Evolutionary conservation across 2,888 invertebrate species (phyloP), one percentile per base, ranked within the genome.

Genomic region (Acanthosoma haemorrhoidale): DNA sequence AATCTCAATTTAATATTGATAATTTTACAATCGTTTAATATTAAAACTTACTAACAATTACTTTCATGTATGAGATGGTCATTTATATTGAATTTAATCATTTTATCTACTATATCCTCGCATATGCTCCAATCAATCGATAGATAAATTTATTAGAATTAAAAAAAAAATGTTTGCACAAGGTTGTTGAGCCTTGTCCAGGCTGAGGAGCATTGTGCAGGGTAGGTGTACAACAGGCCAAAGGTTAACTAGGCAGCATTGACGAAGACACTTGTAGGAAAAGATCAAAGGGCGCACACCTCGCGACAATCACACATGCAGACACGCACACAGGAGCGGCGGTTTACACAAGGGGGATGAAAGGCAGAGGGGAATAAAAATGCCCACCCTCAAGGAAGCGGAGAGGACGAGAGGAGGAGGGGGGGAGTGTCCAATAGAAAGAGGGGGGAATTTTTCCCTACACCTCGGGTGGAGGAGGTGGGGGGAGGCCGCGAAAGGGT

Each of bases 391-490:
- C 25, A 51, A 51, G 51, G 51, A 51, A 51, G 51, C 25, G n/a
- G n/a, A 51, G 51, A 3, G 29, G n/a, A n/a, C n/a, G n/a, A 2
- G n/a, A 51, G 57, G 60, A 31, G 16, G 59, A n/a, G 21, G 29
- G 67, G 67, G 29, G 25, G 61, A 58, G 69, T 51, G 39, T 59
- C 60, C 59, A 69, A 69, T 60, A 61, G 61, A 61, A 31, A 38
- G 69, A 61, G 61, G 29, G 69, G n/a, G 29, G 16, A 60, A 36
- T 60, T 34, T 60, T 32, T 60, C 32, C 60, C 60, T 31, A 32
- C 36, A 60, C 34, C 60, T 60, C 34, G 13, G 32, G 29, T 36
- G 32, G 34, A 21, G 16, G 41, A 9, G 31, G 66, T 58, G 70
- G 64, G 64, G 64, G 64, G 9, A 60, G 13, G 18, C 13, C 21